A percentile compares a stretch with the other conserved stretches of the same genome.
phyloP scores from a whole-genome alignment of 2,888 invertebrate species.

The Scaptomyza parva region DNA sequence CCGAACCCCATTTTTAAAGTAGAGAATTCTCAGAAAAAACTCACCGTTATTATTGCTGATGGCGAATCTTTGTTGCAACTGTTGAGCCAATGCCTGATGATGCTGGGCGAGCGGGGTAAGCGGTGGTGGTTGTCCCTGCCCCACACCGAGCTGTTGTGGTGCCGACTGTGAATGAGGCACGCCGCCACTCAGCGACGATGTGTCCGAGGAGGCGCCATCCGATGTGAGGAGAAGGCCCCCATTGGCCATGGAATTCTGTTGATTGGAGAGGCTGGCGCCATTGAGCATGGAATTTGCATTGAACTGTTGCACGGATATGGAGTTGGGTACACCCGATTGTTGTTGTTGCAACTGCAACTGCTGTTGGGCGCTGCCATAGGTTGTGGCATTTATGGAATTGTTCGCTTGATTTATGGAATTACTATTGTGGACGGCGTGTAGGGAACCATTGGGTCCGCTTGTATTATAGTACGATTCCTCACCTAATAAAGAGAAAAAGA shows the following conservation, averaged over 20 bases:
- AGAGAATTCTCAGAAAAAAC: constrained; percentile 60
- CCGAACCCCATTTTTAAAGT: not conserved
- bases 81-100: constrained; percentile 87
- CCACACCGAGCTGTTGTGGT: constrained; percentile 83
- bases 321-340: constrained; percentile 78
- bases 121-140: constrained; percentile 75
- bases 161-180: constrained; percentile 85
- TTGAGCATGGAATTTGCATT: constrained; percentile 79
- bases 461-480: constrained; percentile 84
- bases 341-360: constrained; percentile 64
- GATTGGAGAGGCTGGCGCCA: constrained; percentile 58
- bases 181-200: constrained; percentile 72
- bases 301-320: constrained; percentile 85
- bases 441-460: constrained; percentile 81
- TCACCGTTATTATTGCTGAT: constrained; percentile 85
- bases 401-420: constrained; percentile 82
- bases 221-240: constrained; percentile 53
- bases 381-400: constrained; percentile 81
- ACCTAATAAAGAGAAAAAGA: constrained; percentile 62
- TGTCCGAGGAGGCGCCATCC: constrained; percentile 79
- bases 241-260: constrained; percentile 75
- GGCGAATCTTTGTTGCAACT: constrained; percentile 87
- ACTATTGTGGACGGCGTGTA: constrained; percentile 83
- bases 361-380: constrained; percentile 76
- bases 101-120: constrained; percentile 86